Evolutionary conservation across 2,888 invertebrate species (phyloP).

Genomic region (Synergus japonicus): DNA sequence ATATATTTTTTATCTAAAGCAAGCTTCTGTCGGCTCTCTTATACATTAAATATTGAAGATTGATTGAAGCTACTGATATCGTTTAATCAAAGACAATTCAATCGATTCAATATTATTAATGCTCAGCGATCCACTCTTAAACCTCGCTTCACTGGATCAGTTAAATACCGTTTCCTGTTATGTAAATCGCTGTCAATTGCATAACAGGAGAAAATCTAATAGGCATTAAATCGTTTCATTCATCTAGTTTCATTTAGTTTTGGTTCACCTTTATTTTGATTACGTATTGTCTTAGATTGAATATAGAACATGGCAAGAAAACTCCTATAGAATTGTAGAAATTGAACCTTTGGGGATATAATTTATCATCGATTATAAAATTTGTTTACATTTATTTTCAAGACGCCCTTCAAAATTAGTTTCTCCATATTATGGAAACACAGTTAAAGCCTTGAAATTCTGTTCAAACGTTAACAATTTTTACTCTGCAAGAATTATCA

Average conservation of each 20-base stretch:
- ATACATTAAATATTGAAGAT: background rate
- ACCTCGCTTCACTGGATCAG: background rate
- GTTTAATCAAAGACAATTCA: slow-evolving; percentile 16
- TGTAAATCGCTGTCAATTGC: slow-evolving; percentile 60
- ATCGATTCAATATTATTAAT: slow-evolving; percentile 24
- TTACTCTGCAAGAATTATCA: background rate
- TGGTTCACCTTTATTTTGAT: background rate
- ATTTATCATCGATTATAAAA: background rate
- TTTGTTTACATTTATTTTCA: background rate
- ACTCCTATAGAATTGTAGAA: too few species aligned
- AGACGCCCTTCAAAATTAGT: background rate
- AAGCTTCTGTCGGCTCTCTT: background rate
- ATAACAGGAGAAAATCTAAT: slow-evolving; percentile 49
- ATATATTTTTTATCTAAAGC: background rate
- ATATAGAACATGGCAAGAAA: too few species aligned
- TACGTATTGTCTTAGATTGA: background rate
- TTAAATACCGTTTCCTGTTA: slow-evolving; percentile 59
- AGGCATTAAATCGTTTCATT: background rate
- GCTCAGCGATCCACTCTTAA: background rate
- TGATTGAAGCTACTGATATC: slow-evolving; percentile 2
- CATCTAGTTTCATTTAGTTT: background rate
- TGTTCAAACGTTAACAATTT: background rate
- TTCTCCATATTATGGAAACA: background rate
- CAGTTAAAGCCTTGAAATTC: slow-evolving; percentile 3
- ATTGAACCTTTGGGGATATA: background rate